phyloP scores from a whole-genome alignment of 2,113 vertebrate genomes.

The Ceyx melanurus region DNA sequence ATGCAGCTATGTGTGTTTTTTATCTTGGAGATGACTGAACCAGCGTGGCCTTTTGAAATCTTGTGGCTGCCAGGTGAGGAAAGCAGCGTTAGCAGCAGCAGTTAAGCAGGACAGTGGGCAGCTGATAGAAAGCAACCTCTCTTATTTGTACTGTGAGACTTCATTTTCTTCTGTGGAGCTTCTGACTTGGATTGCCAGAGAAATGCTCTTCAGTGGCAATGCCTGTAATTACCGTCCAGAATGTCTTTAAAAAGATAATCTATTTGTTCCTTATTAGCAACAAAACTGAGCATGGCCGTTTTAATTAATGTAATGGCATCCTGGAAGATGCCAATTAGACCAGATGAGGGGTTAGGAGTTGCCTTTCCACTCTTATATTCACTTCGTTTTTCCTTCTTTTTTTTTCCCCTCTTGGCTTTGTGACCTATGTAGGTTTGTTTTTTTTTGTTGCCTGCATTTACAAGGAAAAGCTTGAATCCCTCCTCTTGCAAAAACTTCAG shows the following conservation, averaged over 20 bases:
- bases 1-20: not conserved
- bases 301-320: not conserved
- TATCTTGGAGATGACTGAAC: not conserved
- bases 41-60: not conserved
- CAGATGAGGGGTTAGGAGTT: not conserved
- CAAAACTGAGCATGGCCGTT: not conserved
- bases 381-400: not conserved
- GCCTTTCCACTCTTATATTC: not conserved
- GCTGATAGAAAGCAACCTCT: not conserved
- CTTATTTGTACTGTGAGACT: not conserved
- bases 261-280: not conserved
- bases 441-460: not conserved
- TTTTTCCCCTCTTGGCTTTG: not conserved
- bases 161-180: not conserved
- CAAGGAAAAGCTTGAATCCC: not conserved
- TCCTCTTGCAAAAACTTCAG: not conserved
- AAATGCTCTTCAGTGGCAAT: not conserved
- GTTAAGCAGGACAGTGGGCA: not conserved
- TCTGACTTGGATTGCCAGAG: not conserved
- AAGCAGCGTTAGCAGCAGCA: not conserved
- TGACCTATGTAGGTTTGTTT: accelerated
- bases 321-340: not conserved
- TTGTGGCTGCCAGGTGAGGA: not conserved
- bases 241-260: not conserved
- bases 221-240: not conserved